Conservation (phyloP, 2,113 vertebrate genomes). For the Calyptomena viridis region DNA sequence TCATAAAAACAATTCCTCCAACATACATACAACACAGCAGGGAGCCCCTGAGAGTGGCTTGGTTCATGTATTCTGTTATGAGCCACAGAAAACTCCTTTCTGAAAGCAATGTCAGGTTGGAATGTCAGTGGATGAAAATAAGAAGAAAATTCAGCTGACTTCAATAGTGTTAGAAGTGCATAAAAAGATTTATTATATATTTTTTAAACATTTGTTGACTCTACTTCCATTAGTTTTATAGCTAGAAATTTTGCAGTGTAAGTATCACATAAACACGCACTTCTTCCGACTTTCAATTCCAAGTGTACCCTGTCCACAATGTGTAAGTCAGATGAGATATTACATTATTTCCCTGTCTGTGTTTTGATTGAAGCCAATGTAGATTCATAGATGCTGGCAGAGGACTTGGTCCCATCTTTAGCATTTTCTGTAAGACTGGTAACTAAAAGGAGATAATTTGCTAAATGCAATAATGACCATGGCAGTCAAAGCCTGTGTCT, state of each 20-base stretch:
- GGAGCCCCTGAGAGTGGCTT: background rate
- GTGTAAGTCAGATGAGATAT: background rate
- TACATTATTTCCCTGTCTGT: background rate
- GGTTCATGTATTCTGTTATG: background rate
- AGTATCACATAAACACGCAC: background rate
- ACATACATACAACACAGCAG: fast-evolving
- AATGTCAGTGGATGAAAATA: background rate
- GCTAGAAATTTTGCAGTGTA: background rate
- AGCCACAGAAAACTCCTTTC: background rate
- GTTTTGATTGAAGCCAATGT: background rate
- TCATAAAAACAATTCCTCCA: background rate
- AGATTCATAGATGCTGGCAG: background rate
- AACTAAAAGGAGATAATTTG: conserved; percentile 3
- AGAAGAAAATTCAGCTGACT: background rate
- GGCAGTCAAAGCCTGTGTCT: background rate
- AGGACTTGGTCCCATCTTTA: background rate
- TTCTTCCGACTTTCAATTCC: background rate
- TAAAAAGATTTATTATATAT: background rate
- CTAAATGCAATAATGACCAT: background rate
- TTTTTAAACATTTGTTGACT: background rate
- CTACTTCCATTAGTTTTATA: background rate
- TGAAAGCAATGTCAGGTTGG: background rate
- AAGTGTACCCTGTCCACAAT: background rate
- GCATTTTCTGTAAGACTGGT: background rate
- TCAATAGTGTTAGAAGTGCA: background rate